Evolutionary conservation across 2,113 vertebrate species (phyloP).

Genomic region (Eidolon helvum): DNA sequence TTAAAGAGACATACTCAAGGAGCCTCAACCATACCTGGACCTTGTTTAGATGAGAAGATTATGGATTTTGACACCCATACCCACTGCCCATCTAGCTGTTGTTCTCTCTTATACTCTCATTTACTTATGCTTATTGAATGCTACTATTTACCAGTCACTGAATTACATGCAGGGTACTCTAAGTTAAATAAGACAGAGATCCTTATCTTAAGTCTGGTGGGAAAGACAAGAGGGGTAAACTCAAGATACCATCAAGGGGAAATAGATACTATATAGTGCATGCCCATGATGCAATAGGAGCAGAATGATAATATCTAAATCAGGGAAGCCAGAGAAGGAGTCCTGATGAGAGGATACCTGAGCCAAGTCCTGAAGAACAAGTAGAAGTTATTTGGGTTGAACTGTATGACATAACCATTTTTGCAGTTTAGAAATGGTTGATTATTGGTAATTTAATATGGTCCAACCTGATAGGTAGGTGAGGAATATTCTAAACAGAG

Average conservation of each 20-base stretch:
- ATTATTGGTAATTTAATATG: neutral
- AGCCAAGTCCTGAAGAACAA: neutral
- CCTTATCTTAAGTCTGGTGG: neutral
- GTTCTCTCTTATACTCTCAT: neutral
- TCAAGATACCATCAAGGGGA: neutral
- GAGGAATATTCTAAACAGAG: neutral
- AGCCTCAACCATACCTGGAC: neutral
- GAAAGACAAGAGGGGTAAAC: neutral
- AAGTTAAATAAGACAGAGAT: neutral
- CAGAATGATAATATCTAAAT: neutral
- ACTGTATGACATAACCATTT: neutral
- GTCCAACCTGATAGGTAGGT: neutral
- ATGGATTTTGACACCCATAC: neutral
- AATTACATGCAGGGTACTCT: neutral
- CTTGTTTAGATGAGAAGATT: neutral
- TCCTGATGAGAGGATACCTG: neutral
- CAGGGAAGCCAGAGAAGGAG: neutral
- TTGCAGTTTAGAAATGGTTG: neutral
- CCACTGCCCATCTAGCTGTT: neutral
- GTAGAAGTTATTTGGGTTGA: neutral
- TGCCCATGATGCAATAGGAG: neutral
- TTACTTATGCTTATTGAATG: neutral
- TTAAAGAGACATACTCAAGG: neutral
- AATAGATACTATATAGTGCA: neutral
- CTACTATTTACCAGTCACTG: neutral